phyloP scores from a whole-genome alignment of 2,113 vertebrate species.

The Sciurus niger region DNA sequence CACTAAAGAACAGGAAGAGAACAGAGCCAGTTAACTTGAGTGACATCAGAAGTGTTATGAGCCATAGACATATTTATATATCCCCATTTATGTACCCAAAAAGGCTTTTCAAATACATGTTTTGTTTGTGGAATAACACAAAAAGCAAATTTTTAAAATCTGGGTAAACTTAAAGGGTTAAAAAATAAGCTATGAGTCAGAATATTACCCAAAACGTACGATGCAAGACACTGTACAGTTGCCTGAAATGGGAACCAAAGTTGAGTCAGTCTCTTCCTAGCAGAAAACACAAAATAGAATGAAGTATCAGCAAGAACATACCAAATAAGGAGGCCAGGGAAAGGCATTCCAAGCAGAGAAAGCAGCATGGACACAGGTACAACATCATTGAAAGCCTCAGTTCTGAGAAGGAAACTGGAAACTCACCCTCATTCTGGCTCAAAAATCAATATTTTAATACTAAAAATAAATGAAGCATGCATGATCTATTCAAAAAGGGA shows the following conservation, averaged over 20 bases:
- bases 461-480: no score
- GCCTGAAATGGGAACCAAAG: constrained; percentile 12
- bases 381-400: background rate
- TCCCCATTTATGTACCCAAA: constrained; percentile 7
- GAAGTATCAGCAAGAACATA: background rate
- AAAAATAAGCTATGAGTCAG: constrained; percentile 2
- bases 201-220: constrained; percentile 13
- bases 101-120: constrained; percentile 45
- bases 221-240: background rate
- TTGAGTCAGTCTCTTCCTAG: background rate
- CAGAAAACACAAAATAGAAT: constrained; percentile 53
- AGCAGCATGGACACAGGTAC: background rate
- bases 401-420: constrained; percentile 43
- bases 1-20: background rate
- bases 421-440: background rate
- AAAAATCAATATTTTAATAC: background rate
- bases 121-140: background rate
- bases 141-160: constrained; percentile 50
- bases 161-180: constrained; percentile 46
- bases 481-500: background rate
- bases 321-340: background rate
- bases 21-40: background rate
- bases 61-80: constrained; percentile 1
- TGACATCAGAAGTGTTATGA: background rate
- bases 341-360: constrained; percentile 20